These are phyloP conservation scores for Neosalanx taihuensis DNA, from an alignment of 2,797 vertebrate species.

Conservation along the genomic window DNA sequence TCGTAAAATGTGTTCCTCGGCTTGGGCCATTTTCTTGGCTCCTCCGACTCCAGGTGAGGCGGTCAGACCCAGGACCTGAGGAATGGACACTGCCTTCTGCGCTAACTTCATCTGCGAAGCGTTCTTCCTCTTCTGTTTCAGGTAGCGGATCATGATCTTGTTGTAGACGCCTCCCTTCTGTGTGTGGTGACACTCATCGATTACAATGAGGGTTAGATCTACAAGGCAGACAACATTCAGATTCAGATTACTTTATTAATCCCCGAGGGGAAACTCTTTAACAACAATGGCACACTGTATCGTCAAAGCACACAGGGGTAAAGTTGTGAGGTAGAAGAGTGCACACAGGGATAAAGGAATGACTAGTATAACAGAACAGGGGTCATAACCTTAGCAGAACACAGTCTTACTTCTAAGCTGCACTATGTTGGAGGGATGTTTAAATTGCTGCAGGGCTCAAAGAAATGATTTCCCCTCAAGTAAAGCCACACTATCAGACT, in stretches of 20 bases:
- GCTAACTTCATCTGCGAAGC: constrained; percentile 70
- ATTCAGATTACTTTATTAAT: background rate
- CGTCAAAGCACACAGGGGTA: too few species aligned
- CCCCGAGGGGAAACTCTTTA: too few species aligned
- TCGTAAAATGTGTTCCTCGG: constrained; percentile 89
- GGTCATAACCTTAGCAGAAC: background rate
- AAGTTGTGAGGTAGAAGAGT: too few species aligned
- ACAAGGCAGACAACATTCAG: background rate
- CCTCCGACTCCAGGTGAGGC: constrained; percentile 93
- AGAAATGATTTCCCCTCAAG: background rate
- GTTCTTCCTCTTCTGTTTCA: constrained; percentile 86
- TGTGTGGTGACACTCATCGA: constrained; percentile 97
- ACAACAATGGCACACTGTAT: background rate
- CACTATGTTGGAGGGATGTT: background rate
- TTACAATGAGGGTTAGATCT: constrained; percentile 91
- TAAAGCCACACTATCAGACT: too few species aligned
- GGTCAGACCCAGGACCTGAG: constrained; percentile 92
- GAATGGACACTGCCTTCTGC: constrained; percentile 68
- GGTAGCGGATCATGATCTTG: constrained; percentile 90
- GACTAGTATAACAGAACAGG: background rate
- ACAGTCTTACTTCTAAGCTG: background rate
- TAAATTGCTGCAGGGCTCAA: background rate
- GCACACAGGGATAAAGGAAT: too few species aligned
- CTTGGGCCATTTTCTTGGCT: constrained; percentile 77
- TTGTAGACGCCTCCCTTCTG: constrained; percentile 93